A percentile compares a stretch with the other conserved stretches of the same genome.
These are phyloP conservation scores for Eueremaeus valkanovi DNA, from an alignment of 2,888 invertebrate species.

Conservation along the genomic window DNA sequence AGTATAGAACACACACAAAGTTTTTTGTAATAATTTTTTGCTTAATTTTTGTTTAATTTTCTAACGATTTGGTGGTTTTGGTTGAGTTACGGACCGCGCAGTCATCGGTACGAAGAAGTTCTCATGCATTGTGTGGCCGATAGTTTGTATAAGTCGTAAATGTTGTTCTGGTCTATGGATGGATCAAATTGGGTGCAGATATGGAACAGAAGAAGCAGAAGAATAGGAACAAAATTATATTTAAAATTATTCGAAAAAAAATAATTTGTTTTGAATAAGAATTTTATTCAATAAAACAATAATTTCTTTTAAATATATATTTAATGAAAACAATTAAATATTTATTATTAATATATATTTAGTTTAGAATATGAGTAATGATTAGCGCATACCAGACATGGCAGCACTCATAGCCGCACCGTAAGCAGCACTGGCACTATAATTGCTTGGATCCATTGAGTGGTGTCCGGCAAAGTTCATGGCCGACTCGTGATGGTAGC, in stretches of 20 bases:
- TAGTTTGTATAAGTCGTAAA: conserved; percentile 45
- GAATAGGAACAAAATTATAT: not conserved
- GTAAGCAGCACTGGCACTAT: conserved; percentile 35
- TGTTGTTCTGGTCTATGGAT: conserved; percentile 38
- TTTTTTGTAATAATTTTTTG: no score
- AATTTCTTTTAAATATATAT: not conserved
- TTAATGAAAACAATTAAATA: conserved; percentile 7
- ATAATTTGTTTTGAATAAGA: not conserved
- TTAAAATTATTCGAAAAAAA: not conserved
- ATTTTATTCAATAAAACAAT: not conserved
- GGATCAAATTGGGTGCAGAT: not conserved
- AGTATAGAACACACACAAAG: not conserved
- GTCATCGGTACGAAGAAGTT: conserved; percentile 43
- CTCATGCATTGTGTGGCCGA: conserved; percentile 41
- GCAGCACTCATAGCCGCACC: conserved; percentile 37
- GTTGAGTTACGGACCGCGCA: conserved; percentile 8
- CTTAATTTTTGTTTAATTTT: no score
- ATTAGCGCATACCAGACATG: conserved; percentile 32
- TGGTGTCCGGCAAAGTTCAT: conserved; percentile 16
- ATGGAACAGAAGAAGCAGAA: not conserved
- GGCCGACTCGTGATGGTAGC: conserved; percentile 45
- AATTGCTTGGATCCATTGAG: conserved; percentile 36
- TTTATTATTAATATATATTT: not conserved
- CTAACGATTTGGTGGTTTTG: not conserved
- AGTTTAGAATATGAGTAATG: not conserved